phyloP scores from a whole-genome alignment of 2,113 vertebrate genomes.

The Sphaerodactylus townsendi region DNA sequence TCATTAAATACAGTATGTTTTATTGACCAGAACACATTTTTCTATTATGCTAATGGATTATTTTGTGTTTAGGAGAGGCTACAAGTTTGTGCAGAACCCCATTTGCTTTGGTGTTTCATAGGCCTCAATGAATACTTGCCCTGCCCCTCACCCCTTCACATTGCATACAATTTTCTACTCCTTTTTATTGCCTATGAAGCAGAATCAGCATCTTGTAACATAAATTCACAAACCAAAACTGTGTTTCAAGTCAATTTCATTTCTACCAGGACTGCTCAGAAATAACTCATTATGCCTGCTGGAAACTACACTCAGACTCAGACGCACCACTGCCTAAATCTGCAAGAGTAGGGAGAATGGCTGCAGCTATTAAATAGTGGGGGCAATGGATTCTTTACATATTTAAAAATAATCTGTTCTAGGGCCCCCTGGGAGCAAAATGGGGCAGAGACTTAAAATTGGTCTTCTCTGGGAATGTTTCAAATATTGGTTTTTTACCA shows the following conservation, averaged over 20 bases:
- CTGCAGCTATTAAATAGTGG: not conserved
- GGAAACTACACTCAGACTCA: not conserved
- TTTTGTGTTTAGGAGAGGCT: not conserved
- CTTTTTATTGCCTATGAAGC: not conserved
- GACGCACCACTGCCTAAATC: not conserved
- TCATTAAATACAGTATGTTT: conserved; percentile 26
- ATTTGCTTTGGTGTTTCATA: not conserved
- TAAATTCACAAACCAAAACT: not conserved
- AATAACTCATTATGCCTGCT: not conserved
- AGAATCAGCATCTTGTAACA: not conserved
- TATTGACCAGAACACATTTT: conserved; percentile 12
- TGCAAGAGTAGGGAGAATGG: no score
- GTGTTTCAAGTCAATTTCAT: not conserved
- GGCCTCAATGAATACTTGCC: not conserved
- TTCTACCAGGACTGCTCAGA: not conserved
- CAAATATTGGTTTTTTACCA: no score
- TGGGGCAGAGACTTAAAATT: no score
- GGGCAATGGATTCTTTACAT: not conserved
- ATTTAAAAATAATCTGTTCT: not conserved
- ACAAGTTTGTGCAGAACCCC: no score
- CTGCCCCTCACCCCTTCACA: no score
- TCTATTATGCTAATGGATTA: conserved; percentile 1
- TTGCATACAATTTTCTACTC: no score
- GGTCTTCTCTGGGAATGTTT: no score
- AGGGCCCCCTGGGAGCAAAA: no score